Conservation (phyloP, 64 coral and sea anemone genomes). For the Orbicella faveolata region DNA sequence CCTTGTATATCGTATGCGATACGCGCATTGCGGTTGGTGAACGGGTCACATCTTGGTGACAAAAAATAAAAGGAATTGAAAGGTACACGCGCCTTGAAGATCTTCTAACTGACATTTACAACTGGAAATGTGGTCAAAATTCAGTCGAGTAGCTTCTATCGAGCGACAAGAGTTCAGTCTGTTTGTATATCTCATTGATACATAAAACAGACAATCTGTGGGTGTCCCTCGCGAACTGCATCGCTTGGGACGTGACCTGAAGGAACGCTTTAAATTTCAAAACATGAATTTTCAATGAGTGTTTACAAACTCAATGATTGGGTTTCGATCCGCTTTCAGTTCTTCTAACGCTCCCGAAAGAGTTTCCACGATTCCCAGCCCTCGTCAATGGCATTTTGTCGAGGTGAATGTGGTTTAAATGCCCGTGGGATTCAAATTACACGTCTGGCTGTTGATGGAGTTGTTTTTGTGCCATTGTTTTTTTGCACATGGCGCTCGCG, state of each 20-base stretch:
- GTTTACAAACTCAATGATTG: neutral
- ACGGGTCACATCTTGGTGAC: neutral
- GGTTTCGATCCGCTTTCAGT: neutral
- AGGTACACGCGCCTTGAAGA: neutral
- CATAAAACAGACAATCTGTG: neutral
- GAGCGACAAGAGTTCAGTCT: neutral
- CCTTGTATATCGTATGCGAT: neutral
- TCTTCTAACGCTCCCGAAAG: neutral
- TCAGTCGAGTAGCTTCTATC: neutral
- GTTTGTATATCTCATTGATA: neutral
- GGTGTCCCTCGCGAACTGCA: neutral
- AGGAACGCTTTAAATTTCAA: neutral
- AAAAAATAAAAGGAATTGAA: neutral
- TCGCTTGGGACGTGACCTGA: neutral
- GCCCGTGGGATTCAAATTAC: neutral
- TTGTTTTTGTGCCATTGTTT: neutral
- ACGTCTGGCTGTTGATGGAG: neutral
- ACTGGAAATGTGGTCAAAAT: neutral
- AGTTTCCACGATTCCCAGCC: neutral
- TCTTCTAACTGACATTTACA: neutral
- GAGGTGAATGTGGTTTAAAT: neutral
- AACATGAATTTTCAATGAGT: conserved; percentile 15
- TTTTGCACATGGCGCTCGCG: conserved; percentile 28
- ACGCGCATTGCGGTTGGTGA: neutral
- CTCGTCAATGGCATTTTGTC: neutral